phyloP scores from a whole-genome alignment of 2,113 vertebrate genomes.

The Pelecanus crispus region DNA sequence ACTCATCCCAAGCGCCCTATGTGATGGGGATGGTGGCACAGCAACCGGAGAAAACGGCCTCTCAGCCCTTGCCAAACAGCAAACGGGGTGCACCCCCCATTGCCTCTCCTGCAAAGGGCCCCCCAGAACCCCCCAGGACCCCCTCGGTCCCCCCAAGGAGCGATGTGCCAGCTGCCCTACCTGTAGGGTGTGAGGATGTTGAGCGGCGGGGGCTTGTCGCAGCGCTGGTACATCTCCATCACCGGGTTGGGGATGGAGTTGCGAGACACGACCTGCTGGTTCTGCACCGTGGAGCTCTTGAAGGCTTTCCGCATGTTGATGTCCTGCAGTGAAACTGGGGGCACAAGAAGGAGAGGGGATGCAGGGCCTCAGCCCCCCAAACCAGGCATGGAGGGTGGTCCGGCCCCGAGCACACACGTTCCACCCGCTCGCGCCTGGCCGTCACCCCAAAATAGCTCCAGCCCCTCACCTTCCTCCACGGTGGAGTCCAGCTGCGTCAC shows the following conservation, averaged over 20 bases:
- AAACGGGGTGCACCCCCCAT: fast-evolving
- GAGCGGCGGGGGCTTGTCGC: conserved; percentile 88
- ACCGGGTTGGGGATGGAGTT: conserved; percentile 90
- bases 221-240: conserved; percentile 90
- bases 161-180: background rate
- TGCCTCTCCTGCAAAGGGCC: background rate
- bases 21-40: background rate
- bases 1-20: fast-evolving
- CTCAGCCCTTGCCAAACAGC: background rate
- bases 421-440: background rate
- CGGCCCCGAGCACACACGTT: fast-evolving
- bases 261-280: conserved; percentile 91
- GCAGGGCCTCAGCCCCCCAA: fast-evolving
- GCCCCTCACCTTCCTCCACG: conserved; percentile 85
- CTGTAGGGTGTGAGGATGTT: conserved; percentile 91
- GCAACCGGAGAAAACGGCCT: background rate
- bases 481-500: conserved; percentile 93
- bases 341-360: background rate
- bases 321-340: conserved; percentile 87
- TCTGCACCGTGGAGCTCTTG: conserved; percentile 90
- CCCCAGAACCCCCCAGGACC: too few species aligned
- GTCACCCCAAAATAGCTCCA: background rate
- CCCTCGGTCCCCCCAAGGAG: background rate
- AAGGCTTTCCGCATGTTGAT: conserved; percentile 96
- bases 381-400: fast-evolving